Evolutionary conservation across 2,888 invertebrate species (phyloP).

Genomic region (Caenorhabditis virilis): DNA sequence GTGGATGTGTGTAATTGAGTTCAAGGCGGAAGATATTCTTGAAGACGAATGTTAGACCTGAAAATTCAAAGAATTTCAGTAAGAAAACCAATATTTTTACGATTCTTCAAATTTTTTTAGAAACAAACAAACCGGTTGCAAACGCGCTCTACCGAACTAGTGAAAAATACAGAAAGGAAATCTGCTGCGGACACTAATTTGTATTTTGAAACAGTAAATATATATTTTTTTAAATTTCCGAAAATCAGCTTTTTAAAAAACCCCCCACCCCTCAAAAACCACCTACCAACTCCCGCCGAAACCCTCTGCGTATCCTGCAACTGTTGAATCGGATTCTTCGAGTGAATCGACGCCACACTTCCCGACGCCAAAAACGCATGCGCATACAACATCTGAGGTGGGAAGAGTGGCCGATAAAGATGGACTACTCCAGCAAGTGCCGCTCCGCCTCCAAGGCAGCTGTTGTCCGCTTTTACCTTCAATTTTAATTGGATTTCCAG

Average conservation of each 20-base stretch:
- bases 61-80: slow-evolving; percentile 6
- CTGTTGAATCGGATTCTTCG: slow-evolving; percentile 51
- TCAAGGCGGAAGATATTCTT: slow-evolving; percentile 75
- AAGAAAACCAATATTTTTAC: no score
- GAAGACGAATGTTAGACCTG: slow-evolving; percentile 51
- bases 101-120: no score
- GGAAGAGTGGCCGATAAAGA: slow-evolving; percentile 81
- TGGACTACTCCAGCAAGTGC: slow-evolving; percentile 88
- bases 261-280: not conserved
- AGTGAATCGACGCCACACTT: slow-evolving; percentile 55
- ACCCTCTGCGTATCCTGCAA: slow-evolving; percentile 72
- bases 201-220: no score
- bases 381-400: slow-evolving; percentile 78
- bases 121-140: no score
- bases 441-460: slow-evolving; percentile 73
- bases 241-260: no score
- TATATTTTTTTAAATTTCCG: no score
- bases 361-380: slow-evolving; percentile 83
- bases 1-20: slow-evolving; percentile 88
- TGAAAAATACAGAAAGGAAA: no score
- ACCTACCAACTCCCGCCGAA: slow-evolving; percentile 75
- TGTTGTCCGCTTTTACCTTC: slow-evolving; percentile 78
- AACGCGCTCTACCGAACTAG: no score
- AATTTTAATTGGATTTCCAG: slow-evolving; percentile 1
- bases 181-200: no score